Base-by-base conservation (phyloP, 1,140 invertebrate species). In the Homalodisca vitripennis region DNA sequence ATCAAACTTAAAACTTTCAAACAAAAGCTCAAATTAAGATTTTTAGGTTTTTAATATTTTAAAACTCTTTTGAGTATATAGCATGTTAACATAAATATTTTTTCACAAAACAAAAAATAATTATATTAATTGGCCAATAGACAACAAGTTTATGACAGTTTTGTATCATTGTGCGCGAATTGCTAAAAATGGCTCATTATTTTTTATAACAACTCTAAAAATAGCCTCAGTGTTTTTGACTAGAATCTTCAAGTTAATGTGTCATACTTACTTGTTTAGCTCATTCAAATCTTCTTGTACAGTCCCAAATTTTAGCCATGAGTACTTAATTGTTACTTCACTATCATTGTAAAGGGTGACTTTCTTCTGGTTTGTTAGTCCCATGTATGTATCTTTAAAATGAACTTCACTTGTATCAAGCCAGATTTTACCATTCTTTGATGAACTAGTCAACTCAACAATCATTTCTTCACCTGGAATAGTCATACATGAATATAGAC, bases 341-440 rank as follows among this genome's bases (percentile, higher is more conserved):
- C 14, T 60, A 27, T 60, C 55, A 27, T 60, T 60, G 24, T 27
- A 27, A 2, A 60, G n/a, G 6, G 55, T 27, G 10, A 60, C 27
- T 60, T 26, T 60, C 27, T 26, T 13, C n/a, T 60, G 14, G 6
- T 26, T 22, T 24, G 26, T 60, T n/a, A 60, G 29, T 3, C 55
- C 55, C 27, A 30, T 30, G 27, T 27, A 60, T 14, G 55, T 60
- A 60, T 60, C 55, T 27, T 60, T n/a, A 10, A 60, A 27, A 30
- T n/a, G 6, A 30, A 60, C 13, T 26, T 60, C 10, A 22, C 29
- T 27, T 26, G 24, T 6, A 10, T 30, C 27, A 10, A 60, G 26
- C 22, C 55, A 60, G 29, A 60, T 29, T 27, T 2, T 12, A 60
- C 55, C 55, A 60, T 60, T 60, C n/a, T 27, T 60, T 26, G 55